These are phyloP conservation scores for Melanaphis sacchari DNA, from an alignment of 1,140 invertebrate species.

Conservation along the genomic window DNA sequence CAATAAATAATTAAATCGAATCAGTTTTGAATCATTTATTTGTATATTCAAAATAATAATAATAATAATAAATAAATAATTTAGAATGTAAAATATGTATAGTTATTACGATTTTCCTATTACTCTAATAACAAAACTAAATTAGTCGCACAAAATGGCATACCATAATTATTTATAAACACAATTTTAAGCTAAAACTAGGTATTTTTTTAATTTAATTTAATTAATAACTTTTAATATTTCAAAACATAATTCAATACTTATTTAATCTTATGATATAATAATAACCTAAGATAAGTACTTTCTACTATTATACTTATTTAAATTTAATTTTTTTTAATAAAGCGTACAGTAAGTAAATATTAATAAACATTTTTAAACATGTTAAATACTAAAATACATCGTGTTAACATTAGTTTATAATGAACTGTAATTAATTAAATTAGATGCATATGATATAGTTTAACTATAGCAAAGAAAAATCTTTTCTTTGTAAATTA, in stretches of 20 bases:
- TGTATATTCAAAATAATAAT: no score
- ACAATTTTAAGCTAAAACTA: background rate
- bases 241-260: background rate
- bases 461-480: background rate
- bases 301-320: background rate
- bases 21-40: background rate
- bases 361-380: background rate
- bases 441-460: background rate
- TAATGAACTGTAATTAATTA: no score
- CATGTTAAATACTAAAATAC: background rate
- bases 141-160: background rate
- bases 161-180: background rate
- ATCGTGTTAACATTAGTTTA: background rate
- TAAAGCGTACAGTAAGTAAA: background rate
- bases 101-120: background rate
- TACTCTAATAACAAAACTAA: background rate
- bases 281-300: background rate
- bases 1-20: background rate
- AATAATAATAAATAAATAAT: no score
- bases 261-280: background rate
- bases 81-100: background rate
- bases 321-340: background rate
- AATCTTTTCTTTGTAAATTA: background rate
- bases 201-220: background rate
- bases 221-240: background rate